Percentiles rank a stretch among this genome's conserved stretches.
Evolutionary conservation across 1,140 invertebrate species (phyloP).

Genomic region (Eumaeus atala): DNA sequence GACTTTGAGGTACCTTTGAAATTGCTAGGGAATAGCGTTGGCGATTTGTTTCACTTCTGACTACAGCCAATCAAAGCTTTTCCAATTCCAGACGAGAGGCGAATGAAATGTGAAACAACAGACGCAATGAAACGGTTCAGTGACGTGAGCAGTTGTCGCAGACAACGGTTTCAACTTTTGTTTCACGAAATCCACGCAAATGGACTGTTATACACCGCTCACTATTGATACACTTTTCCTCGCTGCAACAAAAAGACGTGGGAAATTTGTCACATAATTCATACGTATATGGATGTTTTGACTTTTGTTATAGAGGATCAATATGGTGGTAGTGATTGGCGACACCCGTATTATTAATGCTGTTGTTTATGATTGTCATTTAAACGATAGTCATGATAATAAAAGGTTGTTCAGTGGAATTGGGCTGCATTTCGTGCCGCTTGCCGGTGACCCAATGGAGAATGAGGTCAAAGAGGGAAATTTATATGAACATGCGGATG

Average conservation of each 20-base stretch:
- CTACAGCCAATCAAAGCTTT: slow-evolving; percentile 40
- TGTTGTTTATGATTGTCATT: too few species aligned
- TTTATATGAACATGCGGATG: too few species aligned
- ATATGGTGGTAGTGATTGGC: too few species aligned
- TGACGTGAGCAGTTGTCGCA: slow-evolving; percentile 30
- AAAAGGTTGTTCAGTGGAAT: too few species aligned
- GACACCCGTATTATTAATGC: too few species aligned
- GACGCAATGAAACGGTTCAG: slow-evolving; percentile 35
- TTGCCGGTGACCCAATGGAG: too few species aligned
- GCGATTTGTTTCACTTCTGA: slow-evolving; percentile 33
- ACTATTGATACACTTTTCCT: slow-evolving; percentile 4
- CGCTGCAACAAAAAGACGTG: neutral
- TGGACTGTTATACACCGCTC: slow-evolving; percentile 8
- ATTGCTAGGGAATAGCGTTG: slow-evolving; percentile 27
- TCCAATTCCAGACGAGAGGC: slow-evolving; percentile 31
- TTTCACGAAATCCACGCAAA: slow-evolving; percentile 21
- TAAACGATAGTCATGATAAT: too few species aligned
- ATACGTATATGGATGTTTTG: neutral
- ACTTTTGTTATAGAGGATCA: too few species aligned
- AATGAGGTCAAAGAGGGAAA: too few species aligned
- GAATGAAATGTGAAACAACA: slow-evolving; percentile 52
- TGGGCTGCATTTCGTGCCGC: too few species aligned
- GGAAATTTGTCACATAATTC: slow-evolving; percentile 1
- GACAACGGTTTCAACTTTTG: slow-evolving; percentile 28
- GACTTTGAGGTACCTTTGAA: slow-evolving; percentile 32